Evolutionary conservation across 23 tunicate genomes (phyloP).

Genomic region (Oikopleura albicans): DNA sequence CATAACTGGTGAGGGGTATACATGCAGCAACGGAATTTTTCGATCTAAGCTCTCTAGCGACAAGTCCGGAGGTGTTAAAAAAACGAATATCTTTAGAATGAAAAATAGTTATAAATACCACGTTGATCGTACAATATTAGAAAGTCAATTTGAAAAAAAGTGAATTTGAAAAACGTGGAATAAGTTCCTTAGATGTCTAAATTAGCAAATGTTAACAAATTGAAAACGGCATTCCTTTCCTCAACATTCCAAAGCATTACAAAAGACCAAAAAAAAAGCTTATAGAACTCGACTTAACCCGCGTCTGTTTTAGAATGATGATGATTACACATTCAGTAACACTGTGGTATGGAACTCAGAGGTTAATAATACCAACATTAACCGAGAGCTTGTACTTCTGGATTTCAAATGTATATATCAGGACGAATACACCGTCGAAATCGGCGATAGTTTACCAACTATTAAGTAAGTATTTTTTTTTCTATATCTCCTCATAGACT

Average conservation of each 20-base stretch:
- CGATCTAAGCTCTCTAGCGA: too few species aligned
- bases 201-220: not conserved
- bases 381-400: constrained; percentile 65
- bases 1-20: too few species aligned
- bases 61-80: too few species aligned
- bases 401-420: constrained; percentile 90
- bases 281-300: constrained; percentile 21
- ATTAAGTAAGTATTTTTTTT: too few species aligned
- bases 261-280: constrained; percentile 42
- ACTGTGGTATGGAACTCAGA: constrained; percentile 85
- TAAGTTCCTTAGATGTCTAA: not conserved
- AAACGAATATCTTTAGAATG: too few species aligned
- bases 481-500: too few species aligned
- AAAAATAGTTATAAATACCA: too few species aligned
- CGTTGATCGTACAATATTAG: too few species aligned
- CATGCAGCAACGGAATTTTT: too few species aligned
- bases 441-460: constrained; percentile 41
- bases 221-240: not conserved
- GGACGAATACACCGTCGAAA: constrained; percentile 60
- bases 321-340: constrained; percentile 90
- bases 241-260: not conserved
- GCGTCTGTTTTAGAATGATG: constrained; percentile 1
- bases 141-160: too few species aligned
- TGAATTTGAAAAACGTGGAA: too few species aligned
- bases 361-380: constrained; percentile 49